Conservation (phyloP, 1,140 invertebrate species). For the Hypsibius dujardini region DNA sequence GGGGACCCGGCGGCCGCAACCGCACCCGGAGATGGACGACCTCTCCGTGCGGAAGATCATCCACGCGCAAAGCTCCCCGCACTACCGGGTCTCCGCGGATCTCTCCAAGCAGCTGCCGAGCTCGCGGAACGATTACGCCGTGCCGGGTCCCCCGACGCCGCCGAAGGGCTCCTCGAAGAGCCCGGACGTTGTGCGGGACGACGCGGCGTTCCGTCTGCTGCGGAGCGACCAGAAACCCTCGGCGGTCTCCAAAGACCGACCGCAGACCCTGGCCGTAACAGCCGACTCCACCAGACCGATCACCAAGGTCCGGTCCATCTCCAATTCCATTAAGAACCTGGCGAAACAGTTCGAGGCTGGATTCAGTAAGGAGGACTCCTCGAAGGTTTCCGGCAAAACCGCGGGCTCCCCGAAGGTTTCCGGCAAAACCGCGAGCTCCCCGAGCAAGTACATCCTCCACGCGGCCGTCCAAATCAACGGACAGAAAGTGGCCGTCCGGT, state of each 20-base stretch:
- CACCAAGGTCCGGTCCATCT: not conserved
- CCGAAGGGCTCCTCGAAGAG: not conserved
- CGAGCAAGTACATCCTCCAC: not conserved
- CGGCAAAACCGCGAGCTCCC: not conserved
- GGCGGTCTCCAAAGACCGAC: not conserved
- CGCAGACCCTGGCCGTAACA: slow-evolving; percentile 4
- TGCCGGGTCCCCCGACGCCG: too few relatives aligned
- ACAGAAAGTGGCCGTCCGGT: not conserved
- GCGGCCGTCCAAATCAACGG: slow-evolving; percentile 5
- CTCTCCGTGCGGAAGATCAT: not conserved
- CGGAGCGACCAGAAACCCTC: not conserved
- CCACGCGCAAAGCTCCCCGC: slow-evolving; percentile 5
- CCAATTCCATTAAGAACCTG: not conserved
- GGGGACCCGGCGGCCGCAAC: not conserved
- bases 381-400: not conserved
- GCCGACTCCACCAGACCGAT: not conserved
- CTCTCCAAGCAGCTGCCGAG: slow-evolving; percentile 9
- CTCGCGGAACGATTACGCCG: slow-evolving; percentile 12
- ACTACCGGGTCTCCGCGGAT: not conserved
- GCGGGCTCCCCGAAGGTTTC: not conserved
- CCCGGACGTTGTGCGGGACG: not conserved
- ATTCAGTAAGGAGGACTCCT: not conserved
- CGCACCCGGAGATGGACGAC: slow-evolving; percentile 11
- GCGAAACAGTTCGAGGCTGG: not conserved
- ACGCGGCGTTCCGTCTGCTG: slow-evolving; percentile 10